These are phyloP conservation scores for Pristionchus mayeri DNA, from an alignment of 2,888 invertebrate genomes.

Conservation along the genomic window DNA sequence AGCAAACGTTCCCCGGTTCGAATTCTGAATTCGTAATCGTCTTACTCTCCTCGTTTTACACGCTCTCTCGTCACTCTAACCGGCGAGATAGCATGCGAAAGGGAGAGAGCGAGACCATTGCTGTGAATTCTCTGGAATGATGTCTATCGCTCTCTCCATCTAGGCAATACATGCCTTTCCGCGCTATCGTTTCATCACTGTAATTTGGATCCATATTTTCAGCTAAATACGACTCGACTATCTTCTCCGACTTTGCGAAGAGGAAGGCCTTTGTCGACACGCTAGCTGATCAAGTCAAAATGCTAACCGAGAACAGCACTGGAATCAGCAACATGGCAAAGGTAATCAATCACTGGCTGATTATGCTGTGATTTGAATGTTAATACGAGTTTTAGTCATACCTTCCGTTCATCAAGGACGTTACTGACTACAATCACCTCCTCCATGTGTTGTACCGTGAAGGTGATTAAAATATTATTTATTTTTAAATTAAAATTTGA, in stretches of 20 bases:
- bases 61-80: no score
- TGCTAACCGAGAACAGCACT: neutral
- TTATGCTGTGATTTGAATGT: neutral
- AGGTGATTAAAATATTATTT: neutral
- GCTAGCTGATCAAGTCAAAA: neutral
- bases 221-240: conserved; percentile 8
- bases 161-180: no score
- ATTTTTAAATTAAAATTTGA: neutral
- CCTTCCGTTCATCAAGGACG: conserved; percentile 13
- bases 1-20: neutral
- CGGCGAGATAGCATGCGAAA: no score
- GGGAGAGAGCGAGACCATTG: no score
- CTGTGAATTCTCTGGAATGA: no score
- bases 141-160: no score
- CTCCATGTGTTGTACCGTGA: neutral
- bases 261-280: neutral
- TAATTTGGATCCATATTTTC: neutral
- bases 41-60: no score
- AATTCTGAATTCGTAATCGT: no score
- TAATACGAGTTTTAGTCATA: neutral
- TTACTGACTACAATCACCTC: neutral
- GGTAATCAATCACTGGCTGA: neutral
- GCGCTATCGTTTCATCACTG: neutral
- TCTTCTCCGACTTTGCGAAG: neutral
- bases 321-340: neutral